Base-by-base conservation (phyloP, 1,140 invertebrate species). In the Lanistes nyassanus region DNA sequence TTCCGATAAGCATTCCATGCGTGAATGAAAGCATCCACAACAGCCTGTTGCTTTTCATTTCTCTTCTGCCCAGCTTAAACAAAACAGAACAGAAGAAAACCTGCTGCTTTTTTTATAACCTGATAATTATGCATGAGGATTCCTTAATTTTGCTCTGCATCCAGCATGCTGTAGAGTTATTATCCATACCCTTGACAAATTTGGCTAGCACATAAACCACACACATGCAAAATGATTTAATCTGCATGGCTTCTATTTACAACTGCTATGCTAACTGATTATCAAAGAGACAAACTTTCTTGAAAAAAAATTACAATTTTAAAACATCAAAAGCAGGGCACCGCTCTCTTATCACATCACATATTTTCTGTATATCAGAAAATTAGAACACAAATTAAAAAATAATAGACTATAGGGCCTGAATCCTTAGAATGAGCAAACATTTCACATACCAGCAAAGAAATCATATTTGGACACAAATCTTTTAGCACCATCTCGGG, bases 1-100 rank as follows among this genome's bases (percentile, higher is more conserved):
- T 95, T 92, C 75, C 95, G 96, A 90, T 99, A 99, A 83, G 96
- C 97, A 84, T 94, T 92, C 97, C 97, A 99, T 5, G 96, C 95
- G 76, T 89, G 87, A 67, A 77, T 81, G 77, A 89, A 88, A 2
- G 87, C 87, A 65, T 81, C 81, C 6, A 86, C 80, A 13, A 89
- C 77, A 7, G 84, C 84, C 56, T 79, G 71, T 77, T 89, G 88
- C 62, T 77, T 79, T 26, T 76, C 69, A 66, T 80, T 87, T 29
- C 79, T 62, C 29, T 47, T 23, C 67, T 78, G 64, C 29, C 68
- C 79, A 62, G 64, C 37, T 71, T 65, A 21, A 34, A 23, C 31
- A 68, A 23, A 56, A 56, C 23, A 3, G 23, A 60, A 60, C 13
- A 13, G 51, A 13, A 53, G 51, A 53, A 39, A 42, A 26, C 19